A percentile compares a stretch with the other conserved stretches of the same genome.
Evolutionary conservation across 2,888 invertebrate species (phyloP).

Genomic region (Troilus luridus): DNA sequence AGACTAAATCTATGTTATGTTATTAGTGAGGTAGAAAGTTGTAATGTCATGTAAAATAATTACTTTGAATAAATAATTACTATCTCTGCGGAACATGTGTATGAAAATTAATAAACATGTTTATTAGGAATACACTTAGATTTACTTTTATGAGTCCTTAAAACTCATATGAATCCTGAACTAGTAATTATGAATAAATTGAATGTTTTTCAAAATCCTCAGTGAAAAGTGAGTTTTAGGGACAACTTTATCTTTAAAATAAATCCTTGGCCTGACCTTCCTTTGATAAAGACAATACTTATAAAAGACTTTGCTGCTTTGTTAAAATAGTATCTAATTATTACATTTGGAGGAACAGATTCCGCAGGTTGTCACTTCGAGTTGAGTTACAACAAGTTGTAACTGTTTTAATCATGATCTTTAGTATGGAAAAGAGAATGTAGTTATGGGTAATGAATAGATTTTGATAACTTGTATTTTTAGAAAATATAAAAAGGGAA

Average conservation of each 20-base stretch:
- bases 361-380: no score
- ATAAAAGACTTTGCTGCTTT: background rate
- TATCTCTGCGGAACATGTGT: background rate
- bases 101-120: background rate
- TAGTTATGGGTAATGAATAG: no score
- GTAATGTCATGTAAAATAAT: background rate
- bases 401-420: no score
- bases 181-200: background rate
- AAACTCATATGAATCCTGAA: background rate
- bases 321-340: no score
- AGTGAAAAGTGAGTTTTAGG: background rate
- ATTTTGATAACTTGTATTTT: no score
- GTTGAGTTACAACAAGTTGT: no score
- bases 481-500: no score
- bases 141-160: background rate
- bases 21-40: background rate
- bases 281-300: background rate
- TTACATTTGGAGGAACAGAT: no score
- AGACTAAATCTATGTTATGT: background rate
- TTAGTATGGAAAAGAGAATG: no score
- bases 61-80: background rate
- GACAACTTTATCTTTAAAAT: background rate
- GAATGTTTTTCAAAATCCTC: background rate
- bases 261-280: background rate
- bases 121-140: background rate